These are phyloP conservation scores for Myxocyprinus asiaticus DNA, from an alignment of 2,113 vertebrate species.

Conservation along the genomic window DNA sequence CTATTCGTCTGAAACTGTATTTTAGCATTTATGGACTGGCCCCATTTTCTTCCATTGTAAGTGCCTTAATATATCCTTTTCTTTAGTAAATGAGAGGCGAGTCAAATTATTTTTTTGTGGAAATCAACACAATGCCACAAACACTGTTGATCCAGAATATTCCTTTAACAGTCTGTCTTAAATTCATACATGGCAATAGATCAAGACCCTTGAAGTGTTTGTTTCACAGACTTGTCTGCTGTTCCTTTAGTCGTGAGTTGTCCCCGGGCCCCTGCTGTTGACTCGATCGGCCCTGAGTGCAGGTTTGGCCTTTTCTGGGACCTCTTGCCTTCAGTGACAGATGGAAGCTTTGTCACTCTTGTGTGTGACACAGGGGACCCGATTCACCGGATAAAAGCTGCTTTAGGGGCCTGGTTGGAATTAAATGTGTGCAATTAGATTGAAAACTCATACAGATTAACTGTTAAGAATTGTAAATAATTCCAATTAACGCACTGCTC, in stretches of 20 bases:
- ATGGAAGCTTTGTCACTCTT: slow-evolving; percentile 49
- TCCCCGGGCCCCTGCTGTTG: slow-evolving; percentile 9
- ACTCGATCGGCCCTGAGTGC: not conserved
- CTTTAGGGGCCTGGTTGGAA: slow-evolving; percentile 8
- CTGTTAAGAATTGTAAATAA: slow-evolving; percentile 32
- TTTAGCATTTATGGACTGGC: too few relatives aligned
- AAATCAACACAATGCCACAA: too few relatives aligned
- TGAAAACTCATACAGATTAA: not conserved
- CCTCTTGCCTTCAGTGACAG: slow-evolving; percentile 43
- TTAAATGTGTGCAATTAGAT: slow-evolving; percentile 26
- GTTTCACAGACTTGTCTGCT: not conserved
- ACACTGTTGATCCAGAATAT: too few relatives aligned
- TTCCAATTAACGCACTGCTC: not conserved
- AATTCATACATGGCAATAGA: not conserved
- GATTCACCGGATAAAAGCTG: slow-evolving; percentile 12
- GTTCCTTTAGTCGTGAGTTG: not conserved
- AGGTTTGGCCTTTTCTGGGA: slow-evolving; percentile 9
- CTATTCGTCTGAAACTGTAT: too few relatives aligned
- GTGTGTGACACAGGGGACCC: slow-evolving; percentile 20
- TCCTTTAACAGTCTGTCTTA: too few relatives aligned
- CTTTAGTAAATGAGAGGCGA: too few relatives aligned
- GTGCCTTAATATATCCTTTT: too few relatives aligned
- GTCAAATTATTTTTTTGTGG: too few relatives aligned
- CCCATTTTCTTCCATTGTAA: too few relatives aligned
- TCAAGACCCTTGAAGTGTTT: not conserved